A percentile compares a stretch with the other conserved stretches of the same genome.
Evolutionary conservation across 2,888 invertebrate genomes (phyloP).

Genomic region (Polydrusus pterygomalis): DNA sequence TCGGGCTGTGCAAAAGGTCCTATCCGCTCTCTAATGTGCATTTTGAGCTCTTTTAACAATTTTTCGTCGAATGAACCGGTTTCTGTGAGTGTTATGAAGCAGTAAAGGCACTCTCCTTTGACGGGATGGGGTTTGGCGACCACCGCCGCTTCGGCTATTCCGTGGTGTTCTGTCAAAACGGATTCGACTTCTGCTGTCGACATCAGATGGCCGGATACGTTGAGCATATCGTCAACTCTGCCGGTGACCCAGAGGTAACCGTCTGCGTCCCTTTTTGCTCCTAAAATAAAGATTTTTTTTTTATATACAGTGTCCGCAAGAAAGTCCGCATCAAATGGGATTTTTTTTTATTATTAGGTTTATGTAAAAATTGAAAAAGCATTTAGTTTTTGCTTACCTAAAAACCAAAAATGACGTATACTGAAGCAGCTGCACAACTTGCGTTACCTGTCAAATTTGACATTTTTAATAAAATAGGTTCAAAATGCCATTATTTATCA

Average conservation of each 20-base stretch:
- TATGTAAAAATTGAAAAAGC: too few relatives aligned
- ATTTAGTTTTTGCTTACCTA: too few relatives aligned
- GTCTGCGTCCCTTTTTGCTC: conserved; percentile 92
- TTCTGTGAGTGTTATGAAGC: conserved; percentile 94
- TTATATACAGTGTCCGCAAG: too few relatives aligned
- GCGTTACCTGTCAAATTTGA: too few relatives aligned
- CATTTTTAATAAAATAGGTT: too few relatives aligned
- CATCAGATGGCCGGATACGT: conserved; percentile 98
- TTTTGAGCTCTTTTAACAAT: conserved; percentile 83
- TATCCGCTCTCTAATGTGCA: conserved; percentile 89
- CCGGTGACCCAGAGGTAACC: conserved; percentile 98
- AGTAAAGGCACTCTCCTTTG: conserved; percentile 98
- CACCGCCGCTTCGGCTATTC: conserved; percentile 96
- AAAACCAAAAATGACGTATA: too few relatives aligned
- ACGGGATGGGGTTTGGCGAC: conserved; percentile 95
- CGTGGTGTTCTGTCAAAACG: conserved; percentile 84
- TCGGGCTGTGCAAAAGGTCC: conserved; percentile 98
- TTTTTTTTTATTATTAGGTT: too few relatives aligned
- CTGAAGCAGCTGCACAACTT: too few relatives aligned
- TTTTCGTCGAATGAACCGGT: conserved; percentile 81
- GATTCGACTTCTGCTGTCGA: conserved; percentile 96
- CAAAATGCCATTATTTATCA: too few relatives aligned
- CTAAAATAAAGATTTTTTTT: conserved; percentile 72
- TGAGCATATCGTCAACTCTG: conserved; percentile 98
- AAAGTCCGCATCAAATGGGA: too few relatives aligned